These are phyloP conservation scores for Lepilemur septentrionalis DNA, from an alignment of 2,797 vertebrate genomes.

Conservation along the genomic window DNA sequence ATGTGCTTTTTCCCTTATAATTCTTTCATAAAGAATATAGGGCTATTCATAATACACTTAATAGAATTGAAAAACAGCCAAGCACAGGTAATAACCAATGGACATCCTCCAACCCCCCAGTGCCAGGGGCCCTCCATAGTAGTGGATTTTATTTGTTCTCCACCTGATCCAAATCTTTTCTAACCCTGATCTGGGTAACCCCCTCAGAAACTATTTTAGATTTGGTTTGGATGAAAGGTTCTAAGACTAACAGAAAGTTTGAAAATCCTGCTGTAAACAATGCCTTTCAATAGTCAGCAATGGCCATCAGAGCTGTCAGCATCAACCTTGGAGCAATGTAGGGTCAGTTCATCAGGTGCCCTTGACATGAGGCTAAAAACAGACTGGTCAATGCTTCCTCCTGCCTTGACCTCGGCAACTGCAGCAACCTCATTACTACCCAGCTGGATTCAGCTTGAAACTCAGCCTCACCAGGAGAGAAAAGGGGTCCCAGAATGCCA, in stretches of 20 bases:
- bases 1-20: neutral
- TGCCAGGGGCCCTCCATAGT: neutral
- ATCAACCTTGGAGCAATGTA: neutral
- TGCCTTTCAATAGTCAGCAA: neutral
- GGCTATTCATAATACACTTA: constrained; percentile 5
- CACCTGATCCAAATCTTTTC: neutral
- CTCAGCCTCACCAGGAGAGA: neutral
- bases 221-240: constrained; percentile 5
- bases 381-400: constrained; percentile 3
- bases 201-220: neutral
- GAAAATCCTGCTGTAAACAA: constrained; percentile 44
- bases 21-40: constrained; percentile 19
- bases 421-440: neutral
- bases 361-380: neutral
- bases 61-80: constrained; percentile 24
- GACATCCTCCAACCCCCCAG: neutral
- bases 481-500: neutral
- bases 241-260: constrained; percentile 23
- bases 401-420: neutral
- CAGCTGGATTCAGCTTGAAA: constrained; percentile 18
- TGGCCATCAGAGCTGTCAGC: neutral
- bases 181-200: neutral
- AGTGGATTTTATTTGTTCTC: constrained; percentile 4
- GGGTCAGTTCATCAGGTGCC: neutral
- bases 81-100: neutral